Evolutionary conservation across 1,140 invertebrate species (phyloP).

Genomic region (Palaemon carinicauda): DNA sequence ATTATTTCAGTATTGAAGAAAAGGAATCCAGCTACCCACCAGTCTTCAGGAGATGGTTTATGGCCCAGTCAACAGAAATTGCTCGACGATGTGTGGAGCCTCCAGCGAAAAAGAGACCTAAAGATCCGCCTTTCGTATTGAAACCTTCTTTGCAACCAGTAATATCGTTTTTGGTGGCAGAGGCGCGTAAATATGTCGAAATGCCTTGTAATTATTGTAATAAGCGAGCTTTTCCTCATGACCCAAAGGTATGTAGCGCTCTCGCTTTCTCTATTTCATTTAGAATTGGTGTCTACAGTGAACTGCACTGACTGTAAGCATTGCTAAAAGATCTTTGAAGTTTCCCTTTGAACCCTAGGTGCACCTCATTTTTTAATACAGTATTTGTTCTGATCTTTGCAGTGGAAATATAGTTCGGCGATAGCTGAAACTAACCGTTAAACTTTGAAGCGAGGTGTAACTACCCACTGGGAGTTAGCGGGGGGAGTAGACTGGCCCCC

Average conservation of each 20-base stretch:
- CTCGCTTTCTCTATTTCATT: too few relatives aligned
- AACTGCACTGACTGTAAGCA: too few relatives aligned
- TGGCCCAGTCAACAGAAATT: conserved; percentile 75
- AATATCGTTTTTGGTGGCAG: conserved; percentile 71
- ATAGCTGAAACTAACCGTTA: too few relatives aligned
- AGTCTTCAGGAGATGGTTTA: conserved; percentile 71
- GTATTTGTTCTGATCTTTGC: too few relatives aligned
- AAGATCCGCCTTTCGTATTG: conserved; percentile 70
- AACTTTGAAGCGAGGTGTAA: too few relatives aligned
- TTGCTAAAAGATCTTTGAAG: too few relatives aligned
- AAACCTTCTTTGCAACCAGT: conserved; percentile 72
- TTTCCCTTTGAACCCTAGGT: too few relatives aligned
- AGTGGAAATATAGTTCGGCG: too few relatives aligned
- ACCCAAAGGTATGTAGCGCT: conserved; percentile 68
- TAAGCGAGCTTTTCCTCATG: conserved; percentile 66
- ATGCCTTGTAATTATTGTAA: conserved; percentile 75
- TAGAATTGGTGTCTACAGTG: too few relatives aligned
- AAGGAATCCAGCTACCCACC: conserved; percentile 75
- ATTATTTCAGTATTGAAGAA: conserved; percentile 65
- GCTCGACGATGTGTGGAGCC: conserved; percentile 77
- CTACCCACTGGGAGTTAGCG: too few relatives aligned
- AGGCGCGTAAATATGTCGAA: conserved; percentile 68
- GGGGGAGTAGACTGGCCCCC: too few relatives aligned
- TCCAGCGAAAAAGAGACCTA: conserved; percentile 70
- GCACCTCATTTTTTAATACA: too few relatives aligned